phyloP scores from a whole-genome alignment of 1,140 invertebrate species.

The Aphelinus certus region DNA sequence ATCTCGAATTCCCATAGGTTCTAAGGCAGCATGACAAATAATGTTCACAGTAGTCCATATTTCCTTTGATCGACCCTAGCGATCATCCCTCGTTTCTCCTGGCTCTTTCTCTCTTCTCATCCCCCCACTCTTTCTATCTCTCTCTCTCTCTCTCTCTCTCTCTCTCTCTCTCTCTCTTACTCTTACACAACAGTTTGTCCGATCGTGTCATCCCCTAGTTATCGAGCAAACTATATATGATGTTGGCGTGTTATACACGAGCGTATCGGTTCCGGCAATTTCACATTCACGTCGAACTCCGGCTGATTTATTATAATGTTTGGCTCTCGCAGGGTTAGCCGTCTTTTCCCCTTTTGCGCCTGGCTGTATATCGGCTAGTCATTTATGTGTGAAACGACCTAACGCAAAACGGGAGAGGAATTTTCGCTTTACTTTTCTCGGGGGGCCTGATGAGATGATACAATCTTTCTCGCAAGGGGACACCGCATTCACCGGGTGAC shows the following conservation, averaged over 20 bases:
- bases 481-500: too few relatives aligned
- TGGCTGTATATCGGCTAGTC: slow-evolving; percentile 33
- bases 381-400: slow-evolving; percentile 40
- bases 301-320: slow-evolving; percentile 64
- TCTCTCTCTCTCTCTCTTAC: background rate
- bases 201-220: slow-evolving; percentile 33
- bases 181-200: background rate
- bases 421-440: background rate
- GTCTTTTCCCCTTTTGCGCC: slow-evolving; percentile 42
- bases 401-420: slow-evolving; percentile 43
- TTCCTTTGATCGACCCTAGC: slow-evolving; percentile 47
- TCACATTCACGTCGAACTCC: slow-evolving; percentile 58
- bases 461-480: too few relatives aligned
- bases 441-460: too few relatives aligned
- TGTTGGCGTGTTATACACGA: slow-evolving; percentile 57
- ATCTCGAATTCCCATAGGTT: too few relatives aligned
- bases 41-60: slow-evolving; percentile 61
- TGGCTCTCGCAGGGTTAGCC: slow-evolving; percentile 44
- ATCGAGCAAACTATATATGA: slow-evolving; percentile 28
- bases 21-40: slow-evolving; percentile 60
- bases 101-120: slow-evolving; percentile 11
- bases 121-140: too few relatives aligned
- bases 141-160: background rate
- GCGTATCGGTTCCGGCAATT: slow-evolving; percentile 65
- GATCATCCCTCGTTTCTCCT: slow-evolving; percentile 37